Evolutionary conservation across 2,797 vertebrate genomes (phyloP).

Genomic region (Platalea minor): DNA sequence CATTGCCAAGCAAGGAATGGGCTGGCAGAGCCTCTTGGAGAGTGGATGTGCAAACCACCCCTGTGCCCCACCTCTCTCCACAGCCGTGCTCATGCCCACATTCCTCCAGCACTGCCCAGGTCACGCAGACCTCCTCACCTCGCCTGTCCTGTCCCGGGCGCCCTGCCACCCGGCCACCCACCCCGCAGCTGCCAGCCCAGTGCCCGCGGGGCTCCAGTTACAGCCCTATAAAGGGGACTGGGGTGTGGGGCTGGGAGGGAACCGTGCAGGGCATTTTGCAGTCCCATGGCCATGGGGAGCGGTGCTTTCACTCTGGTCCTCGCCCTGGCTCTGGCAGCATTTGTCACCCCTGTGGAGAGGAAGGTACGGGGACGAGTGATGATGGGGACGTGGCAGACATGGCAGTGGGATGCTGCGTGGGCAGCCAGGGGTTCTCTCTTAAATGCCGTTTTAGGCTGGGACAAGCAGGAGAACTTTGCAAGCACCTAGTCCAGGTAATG

Average conservation of each 20-base stretch:
- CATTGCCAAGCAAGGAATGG: accelerated
- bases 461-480: neutral
- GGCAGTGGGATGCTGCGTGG: neutral
- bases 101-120: neutral
- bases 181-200: accelerated
- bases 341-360: neutral
- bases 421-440: neutral
- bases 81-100: neutral
- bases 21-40: neutral
- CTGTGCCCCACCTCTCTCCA: accelerated
- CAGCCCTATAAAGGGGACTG: conserved; percentile 5
- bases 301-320: neutral
- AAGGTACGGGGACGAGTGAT: neutral
- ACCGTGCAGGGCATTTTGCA: accelerated
- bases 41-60: neutral
- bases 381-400: accelerated
- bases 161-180: accelerated
- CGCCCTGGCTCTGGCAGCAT: neutral
- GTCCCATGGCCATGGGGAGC: neutral
- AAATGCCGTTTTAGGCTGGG: neutral
- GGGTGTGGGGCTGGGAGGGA: neutral
- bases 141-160: neutral
- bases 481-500: neutral
- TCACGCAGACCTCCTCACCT: neutral
- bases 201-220: neutral